Evolutionary conservation across 2,888 invertebrate genomes (phyloP), one percentile per base, ranked within the genome.

Genomic region (Pheosia tremula): DNA sequence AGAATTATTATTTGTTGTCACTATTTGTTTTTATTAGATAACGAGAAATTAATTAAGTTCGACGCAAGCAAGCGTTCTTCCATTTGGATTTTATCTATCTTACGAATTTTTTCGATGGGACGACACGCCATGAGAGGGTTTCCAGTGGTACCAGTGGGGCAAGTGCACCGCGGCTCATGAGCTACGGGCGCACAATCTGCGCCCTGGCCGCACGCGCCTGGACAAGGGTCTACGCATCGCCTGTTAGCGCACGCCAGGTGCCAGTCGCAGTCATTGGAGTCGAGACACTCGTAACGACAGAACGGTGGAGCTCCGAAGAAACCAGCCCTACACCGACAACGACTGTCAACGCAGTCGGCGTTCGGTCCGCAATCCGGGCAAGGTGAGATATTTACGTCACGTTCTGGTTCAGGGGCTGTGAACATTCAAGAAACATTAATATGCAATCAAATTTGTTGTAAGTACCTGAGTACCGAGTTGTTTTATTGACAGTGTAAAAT

Each of bases 311-410:
- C 94, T 69, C 97, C 97, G 64, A 95, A 94, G 85, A 95, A 95
- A 79, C 95, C 95, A 9, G 94, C 86, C 60, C 95, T 87, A 80
- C 97, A 97, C 69, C 95, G 95, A 83, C 97, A 97, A 50, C 94
- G 94, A 6, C 95, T 95, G 81, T 95, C 94, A 8, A 95, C 90
- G 78, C 97, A 97, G 75, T 96, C 95, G 43, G 97, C 95, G 82
- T 97, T 96, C 0, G 95, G 95, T n/a, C 97, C 97, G 80, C 97
- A 97, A 82, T 96, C 94, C 36, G 93, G 90, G 78, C 96, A 96
- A 10, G 94, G 91, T 75, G 95, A 95, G 82, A 97, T 82, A 64
- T 82, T 78, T 62, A 39, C 24, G 6, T 85, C 85, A 8, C 87
- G 80, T 59, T 90, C 89, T 41, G 81, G 76, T 56, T 86, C 82